Evolutionary conservation across 2,113 vertebrate genomes (phyloP).

Genomic region (Micromys minutus): DNA sequence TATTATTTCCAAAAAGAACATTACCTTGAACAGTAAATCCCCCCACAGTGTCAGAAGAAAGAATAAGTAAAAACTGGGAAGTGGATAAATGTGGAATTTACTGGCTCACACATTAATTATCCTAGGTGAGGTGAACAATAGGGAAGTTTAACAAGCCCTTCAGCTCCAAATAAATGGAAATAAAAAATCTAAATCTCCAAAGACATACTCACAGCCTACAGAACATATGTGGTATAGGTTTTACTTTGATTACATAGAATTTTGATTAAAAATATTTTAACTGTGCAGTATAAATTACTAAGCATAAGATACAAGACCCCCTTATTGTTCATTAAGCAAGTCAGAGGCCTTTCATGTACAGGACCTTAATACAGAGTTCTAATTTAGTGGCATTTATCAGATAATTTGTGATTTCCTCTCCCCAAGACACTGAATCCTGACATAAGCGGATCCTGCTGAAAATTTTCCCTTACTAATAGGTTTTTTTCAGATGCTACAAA

Average conservation of each 20-base stretch:
- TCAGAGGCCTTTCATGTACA: neutral
- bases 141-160: constrained; percentile 46
- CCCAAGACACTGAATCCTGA: neutral
- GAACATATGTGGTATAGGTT: neutral
- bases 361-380: neutral
- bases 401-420: neutral
- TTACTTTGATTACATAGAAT: neutral
- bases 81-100: constrained; percentile 34
- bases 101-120: constrained; percentile 28
- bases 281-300: constrained; percentile 4
- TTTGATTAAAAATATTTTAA: constrained; percentile 48
- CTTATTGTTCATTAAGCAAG: constrained; percentile 15
- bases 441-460: neutral
- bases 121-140: constrained; percentile 25
- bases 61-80: constrained; percentile 42
- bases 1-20: constrained; percentile 65
- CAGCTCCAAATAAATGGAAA: constrained; percentile 5
- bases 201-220: neutral
- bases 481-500: neutral
- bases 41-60: constrained; percentile 12
- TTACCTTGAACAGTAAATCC: constrained; percentile 42
- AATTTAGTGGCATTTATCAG: constrained; percentile 2
- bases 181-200: constrained; percentile 25
- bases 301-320: neutral
- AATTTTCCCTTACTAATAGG: constrained; percentile 3